These are phyloP conservation scores for Caradrina clavipalpis DNA, from an alignment of 2,888 invertebrate species.

Conservation along the genomic window DNA sequence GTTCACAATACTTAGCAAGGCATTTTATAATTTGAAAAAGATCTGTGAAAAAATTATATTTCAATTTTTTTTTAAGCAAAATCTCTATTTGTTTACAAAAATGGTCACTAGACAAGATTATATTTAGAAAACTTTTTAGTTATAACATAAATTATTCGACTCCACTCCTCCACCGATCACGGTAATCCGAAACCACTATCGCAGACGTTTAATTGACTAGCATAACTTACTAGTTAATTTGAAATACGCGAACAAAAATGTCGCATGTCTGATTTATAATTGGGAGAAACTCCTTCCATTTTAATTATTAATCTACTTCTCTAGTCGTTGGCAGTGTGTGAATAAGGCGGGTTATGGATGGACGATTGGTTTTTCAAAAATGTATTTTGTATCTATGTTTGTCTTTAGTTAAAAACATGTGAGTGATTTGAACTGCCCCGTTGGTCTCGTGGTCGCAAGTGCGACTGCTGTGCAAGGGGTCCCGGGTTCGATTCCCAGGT, in stretches of 20 bases:
- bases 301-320: conserved; percentile 66
- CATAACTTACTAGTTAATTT: conserved; percentile 80
- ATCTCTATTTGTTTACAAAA: too few species aligned
- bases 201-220: conserved; percentile 72
- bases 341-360: conserved; percentile 5
- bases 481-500: too few species aligned
- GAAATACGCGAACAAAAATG: conserved; percentile 68
- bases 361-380: background rate
- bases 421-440: too few species aligned
- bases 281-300: conserved; percentile 57
- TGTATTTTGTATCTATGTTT: background rate
- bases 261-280: conserved; percentile 69
- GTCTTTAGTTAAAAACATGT: background rate
- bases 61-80: too few species aligned
- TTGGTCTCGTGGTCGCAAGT: too few species aligned
- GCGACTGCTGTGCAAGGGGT: too few species aligned
- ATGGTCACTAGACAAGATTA: too few species aligned
- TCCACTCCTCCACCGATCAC: conserved; percentile 39
- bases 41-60: too few species aligned
- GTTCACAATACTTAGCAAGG: too few species aligned
- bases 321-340: conserved; percentile 29
- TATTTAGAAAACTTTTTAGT: background rate
- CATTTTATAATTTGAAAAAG: too few species aligned
- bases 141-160: conserved; percentile 39
- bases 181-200: conserved; percentile 66